Evolutionary conservation across 2,113 vertebrate genomes (phyloP).

Genomic region (Plecturocebus donacophilus): DNA sequence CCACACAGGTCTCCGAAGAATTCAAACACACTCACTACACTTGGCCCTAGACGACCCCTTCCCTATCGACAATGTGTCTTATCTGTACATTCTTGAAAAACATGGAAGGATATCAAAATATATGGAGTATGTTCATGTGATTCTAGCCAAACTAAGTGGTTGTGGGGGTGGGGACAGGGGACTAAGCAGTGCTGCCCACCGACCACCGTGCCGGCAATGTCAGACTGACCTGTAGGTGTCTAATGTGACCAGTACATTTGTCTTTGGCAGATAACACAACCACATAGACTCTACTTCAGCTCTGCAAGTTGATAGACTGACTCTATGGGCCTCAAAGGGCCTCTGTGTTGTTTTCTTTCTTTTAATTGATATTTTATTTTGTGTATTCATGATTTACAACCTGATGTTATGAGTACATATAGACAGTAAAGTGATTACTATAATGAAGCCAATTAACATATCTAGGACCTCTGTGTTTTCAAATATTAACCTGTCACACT

Average conservation of each 20-base stretch:
- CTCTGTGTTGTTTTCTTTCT: neutral
- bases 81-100: neutral
- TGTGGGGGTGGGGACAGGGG: neutral
- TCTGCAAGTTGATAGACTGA: neutral
- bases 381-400: neutral
- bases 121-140: neutral
- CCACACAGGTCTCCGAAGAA: neutral
- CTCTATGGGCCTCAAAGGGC: neutral
- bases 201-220: neutral
- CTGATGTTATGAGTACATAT: neutral
- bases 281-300: neutral
- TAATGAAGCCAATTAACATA: neutral
- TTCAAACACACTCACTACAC: neutral
- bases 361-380: neutral
- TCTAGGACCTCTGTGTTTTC: neutral
- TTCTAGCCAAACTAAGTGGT: neutral
- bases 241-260: neutral
- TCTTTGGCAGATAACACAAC: neutral
- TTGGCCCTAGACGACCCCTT: neutral
- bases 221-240: neutral
- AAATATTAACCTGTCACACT: conserved; percentile 8
- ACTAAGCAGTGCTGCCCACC: rapidly evolving
- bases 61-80: neutral
- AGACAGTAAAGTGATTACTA: neutral
- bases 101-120: neutral